Percentiles rank a stretch among this genome's conserved stretches.
phyloP scores from a whole-genome alignment of 37 sponge, comb jelly and placozoan species.

The Aplysina aerophoba region DNA sequence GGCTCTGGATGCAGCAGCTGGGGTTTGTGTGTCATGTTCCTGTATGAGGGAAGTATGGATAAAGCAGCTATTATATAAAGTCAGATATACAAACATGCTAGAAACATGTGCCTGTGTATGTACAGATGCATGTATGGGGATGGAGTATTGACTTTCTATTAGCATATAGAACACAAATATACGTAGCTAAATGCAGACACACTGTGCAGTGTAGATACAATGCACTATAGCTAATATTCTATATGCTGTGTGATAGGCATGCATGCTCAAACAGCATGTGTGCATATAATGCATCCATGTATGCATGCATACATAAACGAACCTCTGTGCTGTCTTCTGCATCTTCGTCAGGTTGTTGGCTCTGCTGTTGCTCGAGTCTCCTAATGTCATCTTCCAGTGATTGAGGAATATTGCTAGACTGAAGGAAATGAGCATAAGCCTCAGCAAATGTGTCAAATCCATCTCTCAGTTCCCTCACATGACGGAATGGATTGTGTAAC shows the following conservation, averaged over 20 bases:
- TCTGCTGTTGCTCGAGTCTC: neutral
- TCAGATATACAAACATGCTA: too few relatives aligned
- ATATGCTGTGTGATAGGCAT: neutral
- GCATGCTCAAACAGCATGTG: neutral
- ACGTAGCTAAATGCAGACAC: too few relatives aligned
- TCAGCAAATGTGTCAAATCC: neutral
- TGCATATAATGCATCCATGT: neutral
- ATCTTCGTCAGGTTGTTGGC: neutral
- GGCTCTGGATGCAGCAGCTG: conserved; percentile 18
- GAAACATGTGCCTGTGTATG: too few relatives aligned
- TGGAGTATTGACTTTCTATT: too few relatives aligned
- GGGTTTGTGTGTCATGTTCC: conserved; percentile 13
- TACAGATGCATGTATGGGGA: too few relatives aligned
- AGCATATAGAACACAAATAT: too few relatives aligned
- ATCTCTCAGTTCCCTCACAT: neutral
- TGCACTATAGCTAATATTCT: too few relatives aligned
- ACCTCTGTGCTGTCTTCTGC: neutral
- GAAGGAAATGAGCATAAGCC: conserved; percentile 8
- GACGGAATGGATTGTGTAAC: conserved; percentile 12
- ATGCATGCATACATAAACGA: neutral
- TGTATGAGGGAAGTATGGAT: neutral
- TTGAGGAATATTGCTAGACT: conserved; percentile 6
- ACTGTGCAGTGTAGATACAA: too few relatives aligned
- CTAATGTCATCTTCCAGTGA: neutral
- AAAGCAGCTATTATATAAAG: neutral